Evolutionary conservation across 2,888 invertebrate species (phyloP).

Genomic region (Bugula neritina): DNA sequence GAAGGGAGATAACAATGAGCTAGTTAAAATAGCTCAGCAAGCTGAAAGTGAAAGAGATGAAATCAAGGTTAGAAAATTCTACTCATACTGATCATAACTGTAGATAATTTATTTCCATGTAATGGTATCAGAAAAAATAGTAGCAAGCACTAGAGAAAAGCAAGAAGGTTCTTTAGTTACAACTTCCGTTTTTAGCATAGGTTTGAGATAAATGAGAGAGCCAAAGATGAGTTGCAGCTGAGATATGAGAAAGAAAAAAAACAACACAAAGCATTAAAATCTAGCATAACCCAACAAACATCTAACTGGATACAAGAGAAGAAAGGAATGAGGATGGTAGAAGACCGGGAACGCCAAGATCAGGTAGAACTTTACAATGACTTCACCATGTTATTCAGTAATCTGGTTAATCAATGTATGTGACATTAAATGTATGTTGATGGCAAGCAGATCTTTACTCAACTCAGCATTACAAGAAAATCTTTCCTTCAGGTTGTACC

Average conservation of each 20-base stretch:
- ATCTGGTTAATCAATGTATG: no score
- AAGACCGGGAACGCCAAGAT: slow-evolving; percentile 38
- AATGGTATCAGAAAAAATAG: no score
- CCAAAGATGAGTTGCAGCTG: slow-evolving; percentile 13
- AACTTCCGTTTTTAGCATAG: slow-evolving; percentile 20
- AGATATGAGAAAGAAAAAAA: slow-evolving; percentile 26
- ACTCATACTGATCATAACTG: no score
- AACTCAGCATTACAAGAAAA: no score
- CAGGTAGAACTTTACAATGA: no score
- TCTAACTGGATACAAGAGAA: slow-evolving; percentile 41
- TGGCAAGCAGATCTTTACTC: no score
- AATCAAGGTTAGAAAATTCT: background rate
- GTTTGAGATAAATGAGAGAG: background rate
- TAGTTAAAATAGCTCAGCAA: slow-evolving; percentile 38
- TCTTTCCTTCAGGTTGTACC: slow-evolving; percentile 38
- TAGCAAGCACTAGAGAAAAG: no score
- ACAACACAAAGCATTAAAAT: slow-evolving; percentile 36
- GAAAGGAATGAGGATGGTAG: slow-evolving; percentile 39
- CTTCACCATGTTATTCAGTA: no score
- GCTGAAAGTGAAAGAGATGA: slow-evolving; percentile 37
- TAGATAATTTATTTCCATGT: no score
- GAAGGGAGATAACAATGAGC: slow-evolving; percentile 38
- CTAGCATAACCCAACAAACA: slow-evolving; percentile 38
- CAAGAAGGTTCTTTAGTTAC: no score
- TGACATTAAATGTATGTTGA: no score